phyloP scores from a whole-genome alignment of 2,888 invertebrate genomes.

The Anticlea derivata region DNA sequence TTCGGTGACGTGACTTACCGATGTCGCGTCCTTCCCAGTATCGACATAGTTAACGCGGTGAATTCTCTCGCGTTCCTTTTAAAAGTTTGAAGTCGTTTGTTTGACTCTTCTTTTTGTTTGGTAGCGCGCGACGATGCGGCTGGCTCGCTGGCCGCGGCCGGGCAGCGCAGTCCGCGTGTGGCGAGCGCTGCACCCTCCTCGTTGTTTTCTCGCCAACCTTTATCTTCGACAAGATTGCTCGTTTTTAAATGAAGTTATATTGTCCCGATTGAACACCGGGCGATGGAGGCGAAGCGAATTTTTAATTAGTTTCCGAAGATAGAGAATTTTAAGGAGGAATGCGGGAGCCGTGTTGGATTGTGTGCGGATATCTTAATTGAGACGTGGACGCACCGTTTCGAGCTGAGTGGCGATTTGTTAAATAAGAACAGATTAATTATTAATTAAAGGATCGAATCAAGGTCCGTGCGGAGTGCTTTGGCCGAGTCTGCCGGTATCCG shows the following conservation, averaged over 20 bases:
- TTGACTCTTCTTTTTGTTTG: constrained; percentile 69
- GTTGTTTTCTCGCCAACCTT: constrained; percentile 81
- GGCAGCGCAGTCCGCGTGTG: constrained; percentile 65
- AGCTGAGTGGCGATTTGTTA: constrained; percentile 69
- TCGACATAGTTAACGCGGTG: constrained; percentile 81
- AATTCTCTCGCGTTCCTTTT: constrained; percentile 81
- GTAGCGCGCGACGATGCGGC: constrained; percentile 53
- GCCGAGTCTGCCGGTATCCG: constrained; percentile 53
- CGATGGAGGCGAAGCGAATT: constrained; percentile 79
- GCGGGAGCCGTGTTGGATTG: constrained; percentile 72
- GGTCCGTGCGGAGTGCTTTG: constrained; percentile 45
- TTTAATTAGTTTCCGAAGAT: constrained; percentile 84
- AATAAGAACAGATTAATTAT: constrained; percentile 69
- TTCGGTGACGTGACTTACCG: constrained; percentile 83
- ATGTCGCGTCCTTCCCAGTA: constrained; percentile 82
- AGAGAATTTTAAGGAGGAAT: constrained; percentile 80
- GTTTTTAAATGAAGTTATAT: constrained; percentile 84
- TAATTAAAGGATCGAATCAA: constrained; percentile 66
- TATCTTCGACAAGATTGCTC: constrained; percentile 82
- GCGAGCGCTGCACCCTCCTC: constrained; percentile 76
- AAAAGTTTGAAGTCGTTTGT: constrained; percentile 74
- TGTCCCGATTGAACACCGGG: constrained; percentile 77
- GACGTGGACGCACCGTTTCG: constrained; percentile 65
- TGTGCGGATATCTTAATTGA: constrained; percentile 78
- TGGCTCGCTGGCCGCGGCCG: constrained; percentile 21